Evolutionary conservation across 2,797 vertebrate species (phyloP).

Genomic region (Leucoraja ocellata): DNA sequence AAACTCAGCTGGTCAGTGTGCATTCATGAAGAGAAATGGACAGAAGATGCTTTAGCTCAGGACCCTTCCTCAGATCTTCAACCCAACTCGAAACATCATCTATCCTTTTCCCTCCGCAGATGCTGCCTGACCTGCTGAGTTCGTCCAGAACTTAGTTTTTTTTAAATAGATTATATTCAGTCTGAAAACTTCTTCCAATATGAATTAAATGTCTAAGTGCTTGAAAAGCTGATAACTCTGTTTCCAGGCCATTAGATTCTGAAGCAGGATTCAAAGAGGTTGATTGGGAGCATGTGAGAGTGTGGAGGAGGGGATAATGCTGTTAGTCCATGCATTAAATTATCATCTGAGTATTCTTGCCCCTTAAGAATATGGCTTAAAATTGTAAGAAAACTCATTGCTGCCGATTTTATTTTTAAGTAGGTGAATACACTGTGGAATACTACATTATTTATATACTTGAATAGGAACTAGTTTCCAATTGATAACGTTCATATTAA

Average conservation of each 20-base stretch:
- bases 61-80: no score
- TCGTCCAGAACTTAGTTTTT: background rate
- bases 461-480: background rate
- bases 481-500: background rate
- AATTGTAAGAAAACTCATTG: conserved; percentile 15
- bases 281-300: background rate
- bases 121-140: no score
- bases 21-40: no score
- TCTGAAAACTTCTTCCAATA: background rate
- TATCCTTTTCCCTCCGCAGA: no score
- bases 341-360: background rate
- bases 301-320: background rate
- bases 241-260: background rate
- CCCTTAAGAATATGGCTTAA: background rate
- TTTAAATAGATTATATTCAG: background rate
- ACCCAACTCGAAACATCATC: no score
- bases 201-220: background rate
- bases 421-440: conserved; percentile 24
- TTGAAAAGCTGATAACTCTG: background rate
- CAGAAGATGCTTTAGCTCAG: no score
- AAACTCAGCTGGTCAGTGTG: no score
- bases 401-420: conserved; percentile 19
- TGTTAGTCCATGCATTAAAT: background rate
- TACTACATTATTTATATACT: background rate
- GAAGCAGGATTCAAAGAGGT: background rate